Base-by-base conservation (phyloP, 2,797 vertebrate genomes). In the Hyperoplus lanceolatus region DNA sequence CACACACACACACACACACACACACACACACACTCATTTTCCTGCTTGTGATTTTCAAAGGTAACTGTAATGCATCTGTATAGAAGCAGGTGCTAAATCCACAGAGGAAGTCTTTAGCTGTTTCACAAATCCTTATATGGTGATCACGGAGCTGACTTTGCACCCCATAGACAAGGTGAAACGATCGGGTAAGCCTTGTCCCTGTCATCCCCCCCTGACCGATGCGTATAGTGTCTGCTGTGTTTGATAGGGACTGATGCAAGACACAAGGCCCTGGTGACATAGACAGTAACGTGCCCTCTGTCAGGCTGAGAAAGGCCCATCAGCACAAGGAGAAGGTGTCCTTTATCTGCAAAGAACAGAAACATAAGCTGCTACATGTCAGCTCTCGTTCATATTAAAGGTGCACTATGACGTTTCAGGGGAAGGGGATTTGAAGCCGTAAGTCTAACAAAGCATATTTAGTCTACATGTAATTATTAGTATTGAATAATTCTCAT, bases 81-180 rank as follows among this genome's bases (percentile, higher is more conserved):
- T 29, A 0, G 5, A 63, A 38, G 11, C 51, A 8, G n/a, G 45
- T 6, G 29, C 46, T 11, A 64, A 7, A 38, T 41, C 54, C 59
- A 54, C 71, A 43, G 55, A 46, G 59, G 43, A 29, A 54, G 61
- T 43, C 57, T 46, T 49, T 1, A 55, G 13, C 38, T 36, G 43
- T 43, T 29, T 45, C 42, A 13, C 8, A n/a, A 15, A 50, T 63
- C 51, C 65, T 45, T 8, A 1, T 1, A 46, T 9, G 3, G 2
- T 14, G 48, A 51, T 16, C 29, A 29, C 29, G 11, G 36, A 49
- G 43, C 58, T 10, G 63, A 72, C 41, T 66, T 42, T 70, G 65
- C 29, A 29, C 64, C 74, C 65, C 36, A 15, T 48, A 60, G 75
- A 86, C 73, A 60, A 76, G 71, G 64, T 39, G 62, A 83, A 74